These are phyloP conservation scores for Ahaetulla prasina DNA, from an alignment of 2,113 vertebrate species.

Conservation along the genomic window DNA sequence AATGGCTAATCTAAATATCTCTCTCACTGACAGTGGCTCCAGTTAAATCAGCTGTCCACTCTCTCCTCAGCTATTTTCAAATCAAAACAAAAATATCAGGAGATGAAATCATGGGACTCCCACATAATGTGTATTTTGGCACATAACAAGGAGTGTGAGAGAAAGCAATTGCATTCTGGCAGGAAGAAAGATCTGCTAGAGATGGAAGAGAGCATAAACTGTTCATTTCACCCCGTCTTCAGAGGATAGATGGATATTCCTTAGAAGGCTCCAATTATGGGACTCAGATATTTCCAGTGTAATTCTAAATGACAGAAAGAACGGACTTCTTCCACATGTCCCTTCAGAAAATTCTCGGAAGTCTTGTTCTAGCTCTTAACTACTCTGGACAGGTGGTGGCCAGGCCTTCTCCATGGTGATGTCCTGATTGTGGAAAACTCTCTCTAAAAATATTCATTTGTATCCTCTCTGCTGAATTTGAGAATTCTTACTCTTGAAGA, in stretches of 20 bases:
- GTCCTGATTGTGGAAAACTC: background rate
- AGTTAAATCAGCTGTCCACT: background rate
- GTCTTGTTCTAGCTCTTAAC: background rate
- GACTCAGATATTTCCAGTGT: background rate
- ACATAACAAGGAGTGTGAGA: background rate
- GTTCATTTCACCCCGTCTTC: background rate
- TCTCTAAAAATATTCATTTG: background rate
- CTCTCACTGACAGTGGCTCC: background rate
- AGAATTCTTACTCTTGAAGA: background rate
- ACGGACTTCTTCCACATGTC: background rate
- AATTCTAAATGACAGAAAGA: background rate
- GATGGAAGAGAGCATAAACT: background rate
- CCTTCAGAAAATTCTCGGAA: background rate
- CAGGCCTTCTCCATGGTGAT: background rate
- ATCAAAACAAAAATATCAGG: background rate
- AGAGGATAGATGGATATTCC: background rate
- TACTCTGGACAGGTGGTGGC: background rate
- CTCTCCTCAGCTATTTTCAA: background rate
- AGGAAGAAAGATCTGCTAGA: background rate
- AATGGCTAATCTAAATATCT: background rate
- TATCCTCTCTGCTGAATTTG: background rate
- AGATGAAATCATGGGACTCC: background rate
- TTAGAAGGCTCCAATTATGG: background rate
- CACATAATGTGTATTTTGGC: background rate
- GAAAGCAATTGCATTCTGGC: background rate